Evolutionary conservation across 2,113 vertebrate genomes (phyloP).

Genomic region (Taurulus bubalis): DNA sequence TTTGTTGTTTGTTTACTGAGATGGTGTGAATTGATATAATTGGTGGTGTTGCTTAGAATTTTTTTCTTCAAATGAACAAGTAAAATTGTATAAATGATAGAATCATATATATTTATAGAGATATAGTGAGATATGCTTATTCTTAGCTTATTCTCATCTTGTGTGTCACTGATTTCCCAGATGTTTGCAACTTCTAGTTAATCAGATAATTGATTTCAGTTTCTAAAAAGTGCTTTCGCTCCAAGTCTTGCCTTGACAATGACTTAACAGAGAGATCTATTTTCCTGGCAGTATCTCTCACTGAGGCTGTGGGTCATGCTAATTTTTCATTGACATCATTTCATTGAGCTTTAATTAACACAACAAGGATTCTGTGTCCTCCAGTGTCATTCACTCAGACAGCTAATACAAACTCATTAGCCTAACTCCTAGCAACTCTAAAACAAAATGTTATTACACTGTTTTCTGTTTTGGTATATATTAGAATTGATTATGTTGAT

Average conservation of each 20-base stretch:
- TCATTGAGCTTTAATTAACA: conserved; percentile 72
- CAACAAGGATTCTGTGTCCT: conserved; percentile 69
- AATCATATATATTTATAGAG: not conserved
- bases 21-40: conserved; percentile 1
- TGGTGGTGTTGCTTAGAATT: conserved; percentile 5
- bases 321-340: conserved; percentile 66
- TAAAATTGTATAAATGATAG: not conserved
- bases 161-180: conserved; percentile 28
- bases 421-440: conserved; percentile 24
- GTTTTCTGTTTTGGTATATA: conserved; percentile 14
- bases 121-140: not conserved
- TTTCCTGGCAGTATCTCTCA: conserved; percentile 36
- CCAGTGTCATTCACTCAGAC: conserved; percentile 65
- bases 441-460: conserved; percentile 31
- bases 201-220: conserved; percentile 45
- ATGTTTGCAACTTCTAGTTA: conserved; percentile 34
- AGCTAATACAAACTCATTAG: conserved; percentile 65
- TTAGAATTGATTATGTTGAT: conserved; percentile 36
- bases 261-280: conserved; percentile 29
- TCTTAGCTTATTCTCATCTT: not conserved
- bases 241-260: conserved; percentile 24
- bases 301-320: conserved; percentile 56
- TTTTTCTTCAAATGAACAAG: conserved; percentile 6
- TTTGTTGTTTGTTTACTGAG: not conserved
- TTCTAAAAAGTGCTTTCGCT: conserved; percentile 8